Base-by-base conservation (phyloP, 2,113 vertebrate genomes). In the Neolamprologus variostigma region DNA sequence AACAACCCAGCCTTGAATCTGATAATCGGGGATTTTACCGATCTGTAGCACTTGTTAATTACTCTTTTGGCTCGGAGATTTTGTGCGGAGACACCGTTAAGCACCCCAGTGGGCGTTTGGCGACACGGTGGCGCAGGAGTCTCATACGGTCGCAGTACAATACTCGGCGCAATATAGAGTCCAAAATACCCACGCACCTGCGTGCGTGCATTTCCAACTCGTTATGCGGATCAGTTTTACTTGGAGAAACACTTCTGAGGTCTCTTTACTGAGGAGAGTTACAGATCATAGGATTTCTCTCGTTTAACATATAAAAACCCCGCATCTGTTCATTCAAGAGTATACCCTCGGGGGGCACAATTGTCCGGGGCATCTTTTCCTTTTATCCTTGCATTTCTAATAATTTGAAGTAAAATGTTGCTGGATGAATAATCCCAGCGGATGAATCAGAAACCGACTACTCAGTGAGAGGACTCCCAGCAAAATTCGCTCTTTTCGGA, bases 91-190 rank as follows among this genome's bases (percentile, higher is more conserved):
- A 93, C 78, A 66, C 87, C 83, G n/a, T 92, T 95, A 96, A 94
- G 94, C 93, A 86, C 93, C 91, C 91, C 94, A 94, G 94, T 93
- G 94, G 95, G 92, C 94, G 93, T 94, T 91, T 89, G 87, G 94
- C 86, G 86, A 93, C 93, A 87, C 86, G 82, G 93, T 93, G 91
- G 93, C 92, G 93, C 91, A 94, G 90, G 84, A 91, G 91, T 83
- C 88, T 82, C 87, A 8, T 66, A 28, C 71, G 90, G 85, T 85
- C 80, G 85, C 88, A 86, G 80, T 73, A 9, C 40, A 76, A 23
- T 3, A 3, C 54, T 73, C 81, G 57, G 84, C 63, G 50, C 45
- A 42, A 76, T 16, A 53, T 5, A 21, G 31, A 86, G 37, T 76
- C 71, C 37, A 61, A 71, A 40, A 91, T 40, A 76, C 59, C 13